Evolutionary conservation across 2,888 invertebrate genomes (phyloP).

Genomic region (Drosophila anceps): DNA sequence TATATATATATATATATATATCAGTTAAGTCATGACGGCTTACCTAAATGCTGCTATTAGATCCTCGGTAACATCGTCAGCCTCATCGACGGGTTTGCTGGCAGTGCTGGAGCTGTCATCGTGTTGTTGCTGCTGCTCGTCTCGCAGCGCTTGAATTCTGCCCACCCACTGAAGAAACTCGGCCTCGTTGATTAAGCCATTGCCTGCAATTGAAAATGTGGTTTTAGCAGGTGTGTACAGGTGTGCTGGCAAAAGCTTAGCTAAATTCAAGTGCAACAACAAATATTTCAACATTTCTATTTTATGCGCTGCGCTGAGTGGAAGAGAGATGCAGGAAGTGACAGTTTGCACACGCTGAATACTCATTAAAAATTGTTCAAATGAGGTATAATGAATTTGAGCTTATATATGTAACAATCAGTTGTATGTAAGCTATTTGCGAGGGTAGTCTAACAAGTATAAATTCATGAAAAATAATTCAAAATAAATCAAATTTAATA

Average conservation of each 20-base stretch:
- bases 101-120: conserved; percentile 82
- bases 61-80: conserved; percentile 91
- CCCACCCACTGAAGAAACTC: conserved; percentile 92
- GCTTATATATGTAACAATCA: not conserved
- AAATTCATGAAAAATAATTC: not conserved
- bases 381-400: not conserved
- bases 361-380: not conserved
- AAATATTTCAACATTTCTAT: conserved; percentile 21
- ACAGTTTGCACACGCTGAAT: not conserved
- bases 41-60: conserved; percentile 94
- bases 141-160: conserved; percentile 90
- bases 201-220: conserved; percentile 86
- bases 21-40: conserved; percentile 16
- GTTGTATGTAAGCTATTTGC: not conserved
- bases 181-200: conserved; percentile 91
- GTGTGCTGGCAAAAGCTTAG: conserved; percentile 20
- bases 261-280: conserved; percentile 37
- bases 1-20: not conserved
- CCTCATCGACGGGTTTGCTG: conserved; percentile 84
- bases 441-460: not conserved
- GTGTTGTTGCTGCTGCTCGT: conserved; percentile 84
- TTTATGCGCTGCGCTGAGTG: conserved; percentile 5
- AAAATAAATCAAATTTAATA: not conserved
- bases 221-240: conserved; percentile 21
- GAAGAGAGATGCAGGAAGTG: not conserved